phyloP scores from a whole-genome alignment of 2,113 vertebrate species.

The Zootoca vivipara region DNA sequence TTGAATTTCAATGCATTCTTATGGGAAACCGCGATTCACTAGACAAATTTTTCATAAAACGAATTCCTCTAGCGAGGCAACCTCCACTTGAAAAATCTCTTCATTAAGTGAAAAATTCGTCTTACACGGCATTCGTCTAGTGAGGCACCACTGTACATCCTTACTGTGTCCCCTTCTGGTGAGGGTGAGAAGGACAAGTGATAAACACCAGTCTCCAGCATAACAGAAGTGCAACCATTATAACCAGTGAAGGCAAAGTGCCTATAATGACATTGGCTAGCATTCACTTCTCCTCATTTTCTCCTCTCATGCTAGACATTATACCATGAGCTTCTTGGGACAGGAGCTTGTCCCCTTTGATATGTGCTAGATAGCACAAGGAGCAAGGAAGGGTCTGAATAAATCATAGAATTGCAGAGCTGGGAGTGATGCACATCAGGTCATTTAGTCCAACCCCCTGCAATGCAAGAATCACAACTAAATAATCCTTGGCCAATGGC shows the following conservation, averaged over 20 bases:
- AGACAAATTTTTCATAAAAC: no score
- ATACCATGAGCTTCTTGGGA: background rate
- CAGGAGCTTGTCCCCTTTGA: background rate
- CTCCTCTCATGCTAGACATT: background rate
- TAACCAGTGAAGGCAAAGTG: background rate
- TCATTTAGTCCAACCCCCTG: no score
- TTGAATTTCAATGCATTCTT: no score
- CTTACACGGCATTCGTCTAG: no score
- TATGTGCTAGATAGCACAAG: background rate
- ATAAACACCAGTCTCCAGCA: background rate
- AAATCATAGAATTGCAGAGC: no score
- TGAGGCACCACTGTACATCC: background rate
- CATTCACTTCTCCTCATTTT: background rate
- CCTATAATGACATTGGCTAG: background rate
- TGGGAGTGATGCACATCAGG: no score
- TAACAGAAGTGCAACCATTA: background rate
- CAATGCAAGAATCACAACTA: no score
- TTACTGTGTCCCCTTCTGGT: background rate
- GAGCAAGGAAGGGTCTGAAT: background rate
- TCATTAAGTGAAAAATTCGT: no score
- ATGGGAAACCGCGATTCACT: no score
- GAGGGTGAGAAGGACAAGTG: background rate
- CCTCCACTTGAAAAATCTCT: no score
- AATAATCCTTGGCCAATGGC: no score
- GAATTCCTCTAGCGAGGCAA: no score